Evolutionary conservation across 2,113 vertebrate genomes (phyloP).

Genomic region (Crotalus tigris): DNA sequence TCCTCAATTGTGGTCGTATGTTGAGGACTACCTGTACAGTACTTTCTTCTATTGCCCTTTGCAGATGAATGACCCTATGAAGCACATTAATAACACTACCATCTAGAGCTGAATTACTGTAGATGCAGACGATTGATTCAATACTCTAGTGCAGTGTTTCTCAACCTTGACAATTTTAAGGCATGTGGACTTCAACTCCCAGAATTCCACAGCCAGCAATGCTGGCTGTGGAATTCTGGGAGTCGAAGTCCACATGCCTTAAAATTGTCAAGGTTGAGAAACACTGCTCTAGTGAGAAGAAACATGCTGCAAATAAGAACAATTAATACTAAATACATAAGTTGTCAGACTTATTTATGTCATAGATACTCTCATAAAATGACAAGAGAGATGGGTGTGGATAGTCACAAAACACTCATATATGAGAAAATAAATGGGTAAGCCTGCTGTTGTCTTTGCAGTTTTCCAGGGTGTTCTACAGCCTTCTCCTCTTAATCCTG

Average conservation of each 20-base stretch:
- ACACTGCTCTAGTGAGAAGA: not conserved
- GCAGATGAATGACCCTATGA: not conserved
- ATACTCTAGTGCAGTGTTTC: not conserved
- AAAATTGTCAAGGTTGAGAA: too few species aligned
- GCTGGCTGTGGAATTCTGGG: too few species aligned
- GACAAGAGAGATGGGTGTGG: not conserved
- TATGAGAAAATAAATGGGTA: not conserved
- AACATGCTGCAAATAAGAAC: not conserved
- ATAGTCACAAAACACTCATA: not conserved
- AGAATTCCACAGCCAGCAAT: too few species aligned
- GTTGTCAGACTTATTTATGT: not conserved
- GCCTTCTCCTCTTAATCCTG: not conserved
- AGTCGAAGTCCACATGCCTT: too few species aligned
- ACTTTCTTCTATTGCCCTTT: not conserved
- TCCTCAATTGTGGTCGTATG: not conserved
- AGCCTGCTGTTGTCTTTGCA: not conserved
- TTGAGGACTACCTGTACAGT: not conserved
- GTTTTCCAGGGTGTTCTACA: not conserved
- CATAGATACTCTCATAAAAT: not conserved
- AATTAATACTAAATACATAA: not conserved
- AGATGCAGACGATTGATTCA: not conserved
- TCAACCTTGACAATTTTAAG: too few species aligned
- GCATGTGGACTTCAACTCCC: too few species aligned
- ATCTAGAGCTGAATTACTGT: not conserved
- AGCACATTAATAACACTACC: not conserved